Evolutionary conservation across 2,113 vertebrate genomes (phyloP).

Genomic region (Scomber colias): DNA sequence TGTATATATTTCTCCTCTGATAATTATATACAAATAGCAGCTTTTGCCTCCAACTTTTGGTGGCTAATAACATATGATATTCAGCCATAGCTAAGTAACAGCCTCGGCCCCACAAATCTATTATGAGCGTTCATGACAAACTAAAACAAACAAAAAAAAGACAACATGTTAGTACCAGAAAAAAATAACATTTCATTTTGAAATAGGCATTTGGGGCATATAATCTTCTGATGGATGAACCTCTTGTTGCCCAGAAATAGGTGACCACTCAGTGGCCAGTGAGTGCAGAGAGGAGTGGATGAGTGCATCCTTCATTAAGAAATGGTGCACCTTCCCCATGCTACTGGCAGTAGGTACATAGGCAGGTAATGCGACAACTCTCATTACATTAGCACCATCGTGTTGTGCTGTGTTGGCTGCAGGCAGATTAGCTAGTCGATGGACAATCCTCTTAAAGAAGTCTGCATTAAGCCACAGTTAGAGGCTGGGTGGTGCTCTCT

Average conservation of each 20-base stretch:
- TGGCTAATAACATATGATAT: conserved; percentile 42
- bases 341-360: conserved; percentile 45
- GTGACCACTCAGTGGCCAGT: conserved; percentile 82
- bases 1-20: neutral
- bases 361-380: conserved; percentile 61
- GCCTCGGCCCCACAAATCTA: conserved; percentile 23
- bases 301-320: conserved; percentile 51
- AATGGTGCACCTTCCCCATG: conserved; percentile 47
- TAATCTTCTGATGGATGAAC: conserved; percentile 46
- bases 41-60: conserved; percentile 31
- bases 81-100: conserved; percentile 45
- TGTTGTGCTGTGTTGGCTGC: conserved; percentile 83
- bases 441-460: conserved; percentile 87
- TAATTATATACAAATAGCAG: conserved; percentile 53
- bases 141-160: conserved; percentile 22
- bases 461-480: conserved; percentile 79
- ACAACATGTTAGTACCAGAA: conserved; percentile 6
- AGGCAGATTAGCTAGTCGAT: conserved; percentile 81
- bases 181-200: conserved; percentile 61
- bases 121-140: conserved; percentile 31
- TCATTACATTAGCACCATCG: conserved; percentile 82
- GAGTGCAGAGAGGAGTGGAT: conserved; percentile 44
- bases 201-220: conserved; percentile 64
- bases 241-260: conserved; percentile 55
- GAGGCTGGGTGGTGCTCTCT: conserved; percentile 60